Evolutionary conservation across 1,140 invertebrate genomes (phyloP), one percentile per base, ranked within the genome.

Genomic region (Drosophila setifemur): DNA sequence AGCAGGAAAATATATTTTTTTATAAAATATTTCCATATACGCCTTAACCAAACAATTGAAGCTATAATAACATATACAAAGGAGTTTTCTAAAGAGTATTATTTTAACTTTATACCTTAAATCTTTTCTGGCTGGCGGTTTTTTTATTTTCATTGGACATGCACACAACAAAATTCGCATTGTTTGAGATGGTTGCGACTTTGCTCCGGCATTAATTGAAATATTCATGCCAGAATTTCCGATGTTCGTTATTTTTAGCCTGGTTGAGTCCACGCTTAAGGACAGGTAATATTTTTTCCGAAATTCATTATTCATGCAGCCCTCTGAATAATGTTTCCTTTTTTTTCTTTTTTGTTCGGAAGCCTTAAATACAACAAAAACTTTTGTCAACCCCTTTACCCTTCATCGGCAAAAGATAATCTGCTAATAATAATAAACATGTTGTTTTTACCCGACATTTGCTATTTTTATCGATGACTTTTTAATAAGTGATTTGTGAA

Each of bases 191-290:
- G 45, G 48, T 7, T 44, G 14, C 26, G 53, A 45, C 48, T 43
- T 16, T 6, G 14, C 39, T 33, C 2, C 52, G 45, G 68, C 74
- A 86, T 85, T 74, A 83, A 85, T 83, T 86, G 74, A 83, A 83
- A 85, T 83, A 83, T 83, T 83, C 66, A 83, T 72, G 55, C 42
- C 68, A 14, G 33, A 48, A 39, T 63, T 25, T 18, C 42, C 37
- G 60, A 61, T 64, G 31, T 8, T 11, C 14, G 43, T 64, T 64
- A 64, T 64, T 64, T 64, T 64, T 64, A 64, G 52, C 28, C 11
- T n/a, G 63, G 28, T 31, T 3, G 33, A 9, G 43, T 45, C 11
- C 21, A 7, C 16, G 39, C 21, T 37, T 60, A 64, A 23, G 42
- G 33, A 48, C 57, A 29, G 31, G 33, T 35, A 23, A 64, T 64